Evolutionary conservation across 2,797 vertebrate genomes (phyloP), one percentile per base, ranked within the genome.

Genomic region (Glyptemys insculpta): DNA sequence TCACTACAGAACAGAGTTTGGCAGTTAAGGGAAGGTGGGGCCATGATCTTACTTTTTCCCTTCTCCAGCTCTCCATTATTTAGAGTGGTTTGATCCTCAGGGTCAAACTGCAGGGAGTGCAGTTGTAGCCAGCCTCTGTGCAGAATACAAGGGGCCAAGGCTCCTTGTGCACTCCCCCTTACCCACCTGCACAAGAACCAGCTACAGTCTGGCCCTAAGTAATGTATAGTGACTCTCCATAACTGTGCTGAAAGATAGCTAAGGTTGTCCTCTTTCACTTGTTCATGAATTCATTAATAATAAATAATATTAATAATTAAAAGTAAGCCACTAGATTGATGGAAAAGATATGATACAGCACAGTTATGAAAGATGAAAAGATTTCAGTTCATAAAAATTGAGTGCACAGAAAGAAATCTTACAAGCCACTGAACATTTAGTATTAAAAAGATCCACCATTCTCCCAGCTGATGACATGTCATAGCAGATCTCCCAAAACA

Each of bases 181-280:
- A 57, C 54, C 91, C 88, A 37, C 34, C 54, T 78, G 81, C 47
- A 82, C 87, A 92, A 95, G 96, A 94, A 49, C 86, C 65, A 92
- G 37, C 65, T 87, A 74, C 82, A 65, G 88, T 93, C 89, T 96
- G 83, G 74, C 92, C 80, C 79, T 92, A 89, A 86, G 57, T 37
- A 72, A 84, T 84, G 80, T 81, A 27, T 87, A 95, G 94, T 78
- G 95, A 84, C 31, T 21, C 52, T 8, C 47, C 83, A 16, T 91
- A 90, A 47, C 78, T 95, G 72, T 83, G 79, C 31, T 90, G 86
- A 96, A 80, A 94, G 57, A 79, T 78, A 93, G 91, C 92, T 91
- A 37, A 86, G 34, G 41, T 47, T 87, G 29, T 34, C 72, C 10
- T 88, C 53, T 84, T 21, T 15, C 87, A 49, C 54, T 91, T 97